Percentiles rank a stretch among this genome's conserved stretches.
phyloP scores from a whole-genome alignment of 1,140 invertebrate species.

The Brevipalpus yothersi region DNA sequence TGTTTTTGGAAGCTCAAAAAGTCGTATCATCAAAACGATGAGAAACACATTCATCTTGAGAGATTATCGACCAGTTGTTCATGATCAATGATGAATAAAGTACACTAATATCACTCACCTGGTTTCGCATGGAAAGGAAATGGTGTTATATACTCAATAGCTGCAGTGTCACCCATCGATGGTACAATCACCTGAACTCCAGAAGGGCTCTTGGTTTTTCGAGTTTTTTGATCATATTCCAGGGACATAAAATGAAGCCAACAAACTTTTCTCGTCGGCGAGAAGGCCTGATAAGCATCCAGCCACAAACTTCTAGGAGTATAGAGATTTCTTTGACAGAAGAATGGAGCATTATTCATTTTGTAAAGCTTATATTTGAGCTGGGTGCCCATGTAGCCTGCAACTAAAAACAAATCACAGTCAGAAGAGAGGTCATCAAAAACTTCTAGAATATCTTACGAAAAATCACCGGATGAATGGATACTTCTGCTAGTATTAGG shows the following conservation, averaged over 20 bases:
- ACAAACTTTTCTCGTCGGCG: background rate
- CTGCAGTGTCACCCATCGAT: background rate
- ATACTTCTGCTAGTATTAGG: too few relatives aligned
- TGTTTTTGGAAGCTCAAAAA: background rate
- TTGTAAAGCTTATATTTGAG: background rate
- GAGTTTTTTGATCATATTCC: background rate
- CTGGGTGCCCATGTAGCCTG: conserved; percentile 3
- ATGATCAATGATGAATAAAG: background rate
- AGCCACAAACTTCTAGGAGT: background rate
- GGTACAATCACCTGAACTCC: background rate
- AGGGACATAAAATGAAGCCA: background rate
- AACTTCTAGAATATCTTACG: too few relatives aligned
- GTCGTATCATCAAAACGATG: background rate
- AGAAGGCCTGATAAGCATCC: background rate
- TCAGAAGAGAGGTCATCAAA: too few relatives aligned
- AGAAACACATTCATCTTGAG: background rate
- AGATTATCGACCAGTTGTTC: background rate
- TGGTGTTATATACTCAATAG: background rate
- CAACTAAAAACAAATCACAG: background rate
- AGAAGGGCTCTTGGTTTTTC: background rate
- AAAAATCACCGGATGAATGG: too few relatives aligned
- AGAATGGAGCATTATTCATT: background rate
- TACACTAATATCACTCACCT: background rate
- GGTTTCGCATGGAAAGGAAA: background rate
- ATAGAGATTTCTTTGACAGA: background rate